Conservation (phyloP, 1,140 invertebrate genomes). For the Physella acuta region DNA sequence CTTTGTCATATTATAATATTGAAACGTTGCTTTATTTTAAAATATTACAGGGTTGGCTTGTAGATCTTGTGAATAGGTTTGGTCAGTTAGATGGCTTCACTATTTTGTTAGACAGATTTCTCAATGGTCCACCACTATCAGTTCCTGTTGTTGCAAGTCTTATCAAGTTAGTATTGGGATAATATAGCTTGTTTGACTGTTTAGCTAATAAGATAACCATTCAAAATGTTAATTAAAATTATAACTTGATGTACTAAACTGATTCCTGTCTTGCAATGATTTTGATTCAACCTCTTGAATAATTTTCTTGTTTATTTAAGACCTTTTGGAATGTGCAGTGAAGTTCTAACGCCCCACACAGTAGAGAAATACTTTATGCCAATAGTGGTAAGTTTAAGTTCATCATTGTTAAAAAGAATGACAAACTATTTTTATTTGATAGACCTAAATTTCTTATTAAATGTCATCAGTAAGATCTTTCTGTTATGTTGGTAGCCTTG, state of each 20-base stretch:
- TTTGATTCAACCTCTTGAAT: too few species aligned
- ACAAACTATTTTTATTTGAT: not conserved
- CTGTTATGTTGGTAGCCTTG: not conserved
- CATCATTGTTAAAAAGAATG: too few species aligned
- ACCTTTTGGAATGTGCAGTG: conserved; percentile 90
- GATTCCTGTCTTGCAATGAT: not conserved
- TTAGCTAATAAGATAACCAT: not conserved
- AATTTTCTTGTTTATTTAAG: too few species aligned
- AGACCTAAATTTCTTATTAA: not conserved
- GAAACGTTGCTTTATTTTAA: not conserved
- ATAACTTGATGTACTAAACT: not conserved
- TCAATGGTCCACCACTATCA: conserved; percentile 68
- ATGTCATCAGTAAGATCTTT: not conserved
- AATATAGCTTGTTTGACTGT: not conserved
- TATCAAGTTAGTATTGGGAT: conserved; percentile 62
- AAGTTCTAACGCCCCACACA: conserved; percentile 85
- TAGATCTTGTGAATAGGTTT: conserved; percentile 94
- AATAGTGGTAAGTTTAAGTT: conserved; percentile 71
- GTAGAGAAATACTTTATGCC: conserved; percentile 92
- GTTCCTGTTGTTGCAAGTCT: conserved; percentile 81
- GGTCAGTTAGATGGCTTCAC: conserved; percentile 86
- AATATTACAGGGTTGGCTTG: conserved; percentile 82
- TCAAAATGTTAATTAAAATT: not conserved
- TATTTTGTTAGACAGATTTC: conserved; percentile 81
- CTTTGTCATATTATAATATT: not conserved